These are phyloP conservation scores for Scomber scombrus DNA, from an alignment of 2,113 vertebrate genomes.

Conservation along the genomic window DNA sequence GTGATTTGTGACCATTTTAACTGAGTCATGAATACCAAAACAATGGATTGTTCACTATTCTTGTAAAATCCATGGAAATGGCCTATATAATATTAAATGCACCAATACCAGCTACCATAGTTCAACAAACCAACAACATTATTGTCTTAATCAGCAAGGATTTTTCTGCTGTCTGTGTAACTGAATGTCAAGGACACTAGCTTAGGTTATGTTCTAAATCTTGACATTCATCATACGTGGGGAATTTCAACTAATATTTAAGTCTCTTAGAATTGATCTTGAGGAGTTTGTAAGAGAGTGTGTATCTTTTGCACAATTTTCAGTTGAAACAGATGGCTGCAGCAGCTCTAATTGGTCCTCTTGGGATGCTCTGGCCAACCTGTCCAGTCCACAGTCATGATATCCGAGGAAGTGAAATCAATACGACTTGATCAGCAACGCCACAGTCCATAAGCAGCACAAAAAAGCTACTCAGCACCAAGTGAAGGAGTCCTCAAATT, in stretches of 20 bases:
- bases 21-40: not conserved
- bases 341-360: constrained; percentile 69
- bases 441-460: not conserved
- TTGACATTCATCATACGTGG: not conserved
- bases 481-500: not conserved
- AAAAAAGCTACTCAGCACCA: constrained; percentile 15
- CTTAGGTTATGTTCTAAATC: too few relatives aligned
- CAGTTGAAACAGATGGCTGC: constrained; percentile 63
- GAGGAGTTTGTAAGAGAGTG: not conserved
- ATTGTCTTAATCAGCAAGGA: not conserved
- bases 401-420: constrained; percentile 27
- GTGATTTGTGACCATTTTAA: not conserved
- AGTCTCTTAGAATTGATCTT: not conserved
- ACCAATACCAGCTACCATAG: too few relatives aligned
- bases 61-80: too few relatives aligned
- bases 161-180: not conserved
- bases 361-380: constrained; percentile 59
- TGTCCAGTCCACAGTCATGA: constrained; percentile 56
- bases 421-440: constrained; percentile 10
- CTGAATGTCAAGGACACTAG: too few relatives aligned
- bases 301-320: constrained; percentile 45
- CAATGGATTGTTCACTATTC: too few relatives aligned
- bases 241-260: not conserved
- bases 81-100: too few relatives aligned
- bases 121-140: not conserved